phyloP scores from a whole-genome alignment of 2,113 vertebrate species.

The Chascanopsetta lugubris region DNA sequence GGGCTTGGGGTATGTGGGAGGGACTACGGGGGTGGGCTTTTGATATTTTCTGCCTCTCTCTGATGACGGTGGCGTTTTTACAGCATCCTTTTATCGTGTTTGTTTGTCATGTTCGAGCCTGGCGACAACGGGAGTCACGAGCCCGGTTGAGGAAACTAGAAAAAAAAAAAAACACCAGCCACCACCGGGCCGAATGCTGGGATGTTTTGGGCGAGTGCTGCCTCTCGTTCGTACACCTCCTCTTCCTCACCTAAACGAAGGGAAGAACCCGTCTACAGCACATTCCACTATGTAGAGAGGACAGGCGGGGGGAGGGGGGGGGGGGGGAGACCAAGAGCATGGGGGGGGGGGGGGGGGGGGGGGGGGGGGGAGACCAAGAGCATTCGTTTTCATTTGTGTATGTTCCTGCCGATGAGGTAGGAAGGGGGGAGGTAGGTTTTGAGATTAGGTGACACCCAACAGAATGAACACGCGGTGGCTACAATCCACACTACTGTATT shows the following conservation, averaged over 20 bases:
- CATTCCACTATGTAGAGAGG: constrained; percentile 73
- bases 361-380: constrained; percentile 41
- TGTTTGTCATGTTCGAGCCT: constrained; percentile 33
- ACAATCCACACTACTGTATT: neutral
- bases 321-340: constrained; percentile 38
- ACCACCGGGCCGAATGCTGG: constrained; percentile 45
- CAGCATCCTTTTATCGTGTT: constrained; percentile 46
- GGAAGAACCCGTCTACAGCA: constrained; percentile 51
- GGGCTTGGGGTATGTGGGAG: constrained; percentile 17
- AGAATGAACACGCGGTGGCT: constrained; percentile 2
- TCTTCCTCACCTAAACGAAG: constrained; percentile 31
- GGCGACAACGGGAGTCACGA: constrained; percentile 21
- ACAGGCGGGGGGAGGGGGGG: constrained; percentile 51
- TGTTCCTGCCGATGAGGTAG: constrained; percentile 35
- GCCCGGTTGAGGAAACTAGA: constrained; percentile 24
- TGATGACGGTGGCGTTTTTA: constrained; percentile 74
- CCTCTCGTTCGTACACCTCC: constrained; percentile 37
- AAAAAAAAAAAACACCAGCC: neutral
- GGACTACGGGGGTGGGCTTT: constrained; percentile 34
- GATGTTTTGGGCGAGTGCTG: constrained; percentile 41
- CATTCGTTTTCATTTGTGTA: constrained; percentile 24
- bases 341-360: too few relatives aligned
- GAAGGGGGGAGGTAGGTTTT: constrained; percentile 15
- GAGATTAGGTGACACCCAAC: constrained; percentile 8
- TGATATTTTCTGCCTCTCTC: constrained; percentile 73